phyloP scores from a whole-genome alignment of 2,113 vertebrate genomes.

The Hypomesus transpacificus region DNA sequence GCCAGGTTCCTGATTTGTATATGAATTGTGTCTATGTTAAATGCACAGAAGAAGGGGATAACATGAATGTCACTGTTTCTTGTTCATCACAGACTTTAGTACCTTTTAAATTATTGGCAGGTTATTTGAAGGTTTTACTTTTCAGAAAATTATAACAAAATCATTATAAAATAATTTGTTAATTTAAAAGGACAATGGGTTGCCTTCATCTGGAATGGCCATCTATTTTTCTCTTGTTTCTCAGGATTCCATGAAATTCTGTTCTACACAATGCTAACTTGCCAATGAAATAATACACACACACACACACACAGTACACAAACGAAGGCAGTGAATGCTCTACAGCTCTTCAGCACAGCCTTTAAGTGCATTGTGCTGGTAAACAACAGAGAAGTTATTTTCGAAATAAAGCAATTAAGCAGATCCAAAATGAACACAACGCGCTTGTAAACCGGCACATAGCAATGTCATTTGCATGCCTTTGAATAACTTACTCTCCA shows the following conservation, averaged over 20 bases:
- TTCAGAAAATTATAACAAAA: not conserved
- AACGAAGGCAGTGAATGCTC: constrained; percentile 34
- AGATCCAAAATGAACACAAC: constrained; percentile 70
- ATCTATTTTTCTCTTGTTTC: not conserved
- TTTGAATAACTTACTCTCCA: constrained; percentile 76
- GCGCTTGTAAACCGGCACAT: constrained; percentile 67
- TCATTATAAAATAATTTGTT: too few relatives aligned
- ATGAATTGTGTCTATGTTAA: not conserved
- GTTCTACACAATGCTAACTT: constrained; percentile 28
- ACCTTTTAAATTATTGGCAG: too few relatives aligned
- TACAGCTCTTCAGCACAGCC: constrained; percentile 43
- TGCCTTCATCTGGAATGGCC: not conserved
- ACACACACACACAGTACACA: constrained; percentile 29
- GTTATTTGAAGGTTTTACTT: not conserved
- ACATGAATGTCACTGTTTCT: not conserved
- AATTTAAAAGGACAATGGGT: too few relatives aligned
- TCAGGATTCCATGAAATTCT: not conserved
- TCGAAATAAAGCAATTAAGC: constrained; percentile 80
- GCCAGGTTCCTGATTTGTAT: too few relatives aligned
- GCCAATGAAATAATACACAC: constrained; percentile 36
- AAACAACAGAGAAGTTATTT: constrained; percentile 78
- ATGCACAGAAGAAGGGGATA: not conserved
- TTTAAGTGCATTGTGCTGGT: constrained; percentile 62
- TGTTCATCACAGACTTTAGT: not conserved
- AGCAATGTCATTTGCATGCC: constrained; percentile 79